A percentile compares a stretch with the other conserved stretches of the same genome.
Evolutionary conservation across 2,888 invertebrate species (phyloP).

Genomic region (Tenthredo amoena): DNA sequence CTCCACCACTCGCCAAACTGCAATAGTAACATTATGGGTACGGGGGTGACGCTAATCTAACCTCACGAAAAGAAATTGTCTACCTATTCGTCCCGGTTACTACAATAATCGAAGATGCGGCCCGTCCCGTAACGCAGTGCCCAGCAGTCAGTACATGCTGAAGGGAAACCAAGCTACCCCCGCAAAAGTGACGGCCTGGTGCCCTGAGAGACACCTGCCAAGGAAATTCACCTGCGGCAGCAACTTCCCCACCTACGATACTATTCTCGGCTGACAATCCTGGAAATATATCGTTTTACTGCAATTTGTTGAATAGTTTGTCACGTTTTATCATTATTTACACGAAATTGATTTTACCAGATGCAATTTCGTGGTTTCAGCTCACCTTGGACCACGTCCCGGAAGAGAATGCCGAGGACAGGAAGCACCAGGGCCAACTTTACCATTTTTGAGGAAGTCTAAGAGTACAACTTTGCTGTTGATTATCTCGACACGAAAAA

Average conservation of each 20-base stretch:
- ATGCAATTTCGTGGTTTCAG: background rate
- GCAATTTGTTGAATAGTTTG: background rate
- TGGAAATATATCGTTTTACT: background rate
- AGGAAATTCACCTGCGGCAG: constrained; percentile 59
- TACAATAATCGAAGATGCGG: constrained; percentile 19
- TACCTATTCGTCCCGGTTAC: constrained; percentile 55
- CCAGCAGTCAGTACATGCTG: constrained; percentile 55
- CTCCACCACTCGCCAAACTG: constrained; percentile 22
- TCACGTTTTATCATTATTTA: background rate
- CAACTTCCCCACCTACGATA: constrained; percentile 63
- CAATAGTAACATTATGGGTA: background rate
- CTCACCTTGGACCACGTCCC: constrained; percentile 1
- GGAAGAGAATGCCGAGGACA: background rate
- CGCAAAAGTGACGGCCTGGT: constrained; percentile 50
- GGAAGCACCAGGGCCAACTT: background rate
- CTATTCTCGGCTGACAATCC: constrained; percentile 58
- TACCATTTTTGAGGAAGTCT: background rate
- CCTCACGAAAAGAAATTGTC: background rate
- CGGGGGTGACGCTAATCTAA: background rate
- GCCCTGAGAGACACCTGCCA: constrained; percentile 59
- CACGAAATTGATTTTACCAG: background rate
- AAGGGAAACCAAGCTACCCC: constrained; percentile 52
- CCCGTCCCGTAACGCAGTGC: constrained; percentile 52
- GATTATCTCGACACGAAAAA: background rate
- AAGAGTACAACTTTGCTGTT: background rate